phyloP scores from a whole-genome alignment of 2,888 invertebrate genomes.

The Deilephila porcellus region DNA sequence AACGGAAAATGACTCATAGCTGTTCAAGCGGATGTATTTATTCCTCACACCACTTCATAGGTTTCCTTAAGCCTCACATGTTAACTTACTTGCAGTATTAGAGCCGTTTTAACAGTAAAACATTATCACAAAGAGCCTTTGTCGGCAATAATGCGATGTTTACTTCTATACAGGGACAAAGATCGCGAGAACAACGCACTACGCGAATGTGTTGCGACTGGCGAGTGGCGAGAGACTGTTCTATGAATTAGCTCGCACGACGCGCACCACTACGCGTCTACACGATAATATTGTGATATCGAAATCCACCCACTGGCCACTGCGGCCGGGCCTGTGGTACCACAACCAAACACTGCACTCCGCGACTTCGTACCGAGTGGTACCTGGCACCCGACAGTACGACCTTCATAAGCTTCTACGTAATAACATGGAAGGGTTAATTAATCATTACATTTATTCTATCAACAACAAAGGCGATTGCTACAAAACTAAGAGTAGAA shows the following conservation, averaged over 20 bases:
- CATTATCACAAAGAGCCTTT: slow-evolving; percentile 9
- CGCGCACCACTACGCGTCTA: neutral
- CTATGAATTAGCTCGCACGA: slow-evolving; percentile 34
- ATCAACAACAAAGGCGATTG: neutral
- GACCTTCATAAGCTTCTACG: slow-evolving; percentile 78
- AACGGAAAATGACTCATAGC: slow-evolving; percentile 32
- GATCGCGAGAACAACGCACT: slow-evolving; percentile 44
- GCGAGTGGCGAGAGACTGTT: slow-evolving; percentile 34
- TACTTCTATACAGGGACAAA: slow-evolving; percentile 42
- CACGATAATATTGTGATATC: slow-evolving; percentile 55
- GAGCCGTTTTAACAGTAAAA: slow-evolving; percentile 2
- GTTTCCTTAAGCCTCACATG: slow-evolving; percentile 14
- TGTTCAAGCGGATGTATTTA: slow-evolving; percentile 17
- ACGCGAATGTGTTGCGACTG: slow-evolving; percentile 31
- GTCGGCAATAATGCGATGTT: neutral
- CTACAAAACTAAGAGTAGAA: neutral
- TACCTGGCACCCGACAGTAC: slow-evolving; percentile 76
- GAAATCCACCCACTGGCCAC: slow-evolving; percentile 77
- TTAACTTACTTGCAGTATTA: slow-evolving; percentile 14
- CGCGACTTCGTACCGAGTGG: slow-evolving; percentile 56
- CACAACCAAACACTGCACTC: slow-evolving; percentile 49
- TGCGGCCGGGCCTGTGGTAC: slow-evolving; percentile 50
- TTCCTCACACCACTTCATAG: slow-evolving; percentile 26
- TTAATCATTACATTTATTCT: slow-evolving; percentile 37
- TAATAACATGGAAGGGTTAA: slow-evolving; percentile 54